Percentiles rank a stretch among this genome's conserved stretches.
These are phyloP conservation scores for Onychorhynchus coronatus DNA, from an alignment of 2,113 vertebrate species.

Conservation along the genomic window DNA sequence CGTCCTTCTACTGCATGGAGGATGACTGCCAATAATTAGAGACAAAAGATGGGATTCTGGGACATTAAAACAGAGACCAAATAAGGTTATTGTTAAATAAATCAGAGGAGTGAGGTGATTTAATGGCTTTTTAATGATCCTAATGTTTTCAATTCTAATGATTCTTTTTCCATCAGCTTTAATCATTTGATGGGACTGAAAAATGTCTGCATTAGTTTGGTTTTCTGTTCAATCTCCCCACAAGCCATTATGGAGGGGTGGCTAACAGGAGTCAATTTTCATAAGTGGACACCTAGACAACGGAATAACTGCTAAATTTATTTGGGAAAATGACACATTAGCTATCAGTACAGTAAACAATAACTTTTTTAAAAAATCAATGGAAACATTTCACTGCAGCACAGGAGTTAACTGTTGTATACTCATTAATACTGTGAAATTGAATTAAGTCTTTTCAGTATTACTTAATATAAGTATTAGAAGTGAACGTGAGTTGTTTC, in stretches of 20 bases:
- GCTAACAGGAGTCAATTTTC: slow-evolving; percentile 58
- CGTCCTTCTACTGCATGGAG: background rate
- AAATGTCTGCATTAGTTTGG: slow-evolving; percentile 90
- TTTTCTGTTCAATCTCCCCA: slow-evolving; percentile 86
- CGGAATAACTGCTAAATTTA: slow-evolving; percentile 35
- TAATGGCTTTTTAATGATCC: slow-evolving; percentile 97
- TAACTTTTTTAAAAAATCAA: background rate
- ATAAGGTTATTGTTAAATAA: slow-evolving; percentile 79
- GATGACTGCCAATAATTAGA: background rate
- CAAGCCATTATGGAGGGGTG: slow-evolving; percentile 68
- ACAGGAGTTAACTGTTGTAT: background rate
- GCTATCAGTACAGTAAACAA: background rate
- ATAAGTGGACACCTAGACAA: slow-evolving; percentile 2
- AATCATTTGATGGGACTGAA: slow-evolving; percentile 90
- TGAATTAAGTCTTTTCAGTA: background rate
- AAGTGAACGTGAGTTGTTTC: background rate
- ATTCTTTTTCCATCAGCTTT: slow-evolving; percentile 90
- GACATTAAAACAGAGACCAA: slow-evolving; percentile 65
- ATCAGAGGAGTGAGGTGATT: slow-evolving; percentile 84
- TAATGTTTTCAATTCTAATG: slow-evolving; percentile 96
- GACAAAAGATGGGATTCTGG: slow-evolving; percentile 29
- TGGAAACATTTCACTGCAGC: background rate
- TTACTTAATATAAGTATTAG: background rate
- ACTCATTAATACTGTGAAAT: slow-evolving; percentile 1
- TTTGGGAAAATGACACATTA: background rate